Percentiles rank a stretch among this genome's conserved stretches.
Evolutionary conservation across 2,797 vertebrate species (phyloP).

Genomic region (Dallia pectoralis): DNA sequence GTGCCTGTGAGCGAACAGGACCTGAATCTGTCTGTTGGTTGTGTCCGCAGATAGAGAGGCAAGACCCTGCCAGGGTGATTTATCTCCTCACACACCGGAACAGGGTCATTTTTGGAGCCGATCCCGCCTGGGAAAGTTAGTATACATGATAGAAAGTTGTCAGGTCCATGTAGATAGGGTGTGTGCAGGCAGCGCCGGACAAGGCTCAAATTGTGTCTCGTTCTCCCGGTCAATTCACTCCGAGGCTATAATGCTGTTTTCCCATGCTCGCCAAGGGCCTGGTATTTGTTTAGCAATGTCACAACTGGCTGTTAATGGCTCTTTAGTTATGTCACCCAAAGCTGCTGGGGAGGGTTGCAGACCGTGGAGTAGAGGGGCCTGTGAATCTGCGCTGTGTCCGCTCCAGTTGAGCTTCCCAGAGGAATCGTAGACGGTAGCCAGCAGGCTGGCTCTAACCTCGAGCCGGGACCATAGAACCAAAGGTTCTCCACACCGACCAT

Average conservation of each 20-base stretch:
- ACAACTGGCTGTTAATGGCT: slow-evolving; percentile 68
- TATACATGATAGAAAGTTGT: slow-evolving; percentile 66
- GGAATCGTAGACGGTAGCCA: not conserved
- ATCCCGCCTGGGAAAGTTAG: slow-evolving; percentile 69
- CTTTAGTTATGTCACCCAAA: slow-evolving; percentile 70
- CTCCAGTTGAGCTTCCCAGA: not conserved
- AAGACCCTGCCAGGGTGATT: slow-evolving; percentile 50
- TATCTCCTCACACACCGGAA: slow-evolving; percentile 46
- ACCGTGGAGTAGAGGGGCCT: slow-evolving; percentile 15
- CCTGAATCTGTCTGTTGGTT: slow-evolving; percentile 37
- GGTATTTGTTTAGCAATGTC: slow-evolving; percentile 64
- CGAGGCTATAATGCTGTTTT: slow-evolving; percentile 63
- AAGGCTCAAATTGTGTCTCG: slow-evolving; percentile 59
- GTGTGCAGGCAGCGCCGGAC: not conserved
- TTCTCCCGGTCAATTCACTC: slow-evolving; percentile 55
- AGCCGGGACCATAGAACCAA: no score
- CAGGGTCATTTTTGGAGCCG: slow-evolving; percentile 51
- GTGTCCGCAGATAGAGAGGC: slow-evolving; percentile 33
- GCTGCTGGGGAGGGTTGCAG: slow-evolving; percentile 47
- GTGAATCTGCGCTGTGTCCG: slow-evolving; percentile 31
- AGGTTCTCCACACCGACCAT: no score
- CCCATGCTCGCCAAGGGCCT: slow-evolving; percentile 66
- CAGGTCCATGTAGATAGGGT: slow-evolving; percentile 24
- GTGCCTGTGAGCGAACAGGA: slow-evolving; percentile 61
- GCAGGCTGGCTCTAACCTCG: not conserved